These are phyloP conservation scores for Characodon lateralis DNA, from an alignment of 2,797 vertebrate genomes.

Conservation along the genomic window DNA sequence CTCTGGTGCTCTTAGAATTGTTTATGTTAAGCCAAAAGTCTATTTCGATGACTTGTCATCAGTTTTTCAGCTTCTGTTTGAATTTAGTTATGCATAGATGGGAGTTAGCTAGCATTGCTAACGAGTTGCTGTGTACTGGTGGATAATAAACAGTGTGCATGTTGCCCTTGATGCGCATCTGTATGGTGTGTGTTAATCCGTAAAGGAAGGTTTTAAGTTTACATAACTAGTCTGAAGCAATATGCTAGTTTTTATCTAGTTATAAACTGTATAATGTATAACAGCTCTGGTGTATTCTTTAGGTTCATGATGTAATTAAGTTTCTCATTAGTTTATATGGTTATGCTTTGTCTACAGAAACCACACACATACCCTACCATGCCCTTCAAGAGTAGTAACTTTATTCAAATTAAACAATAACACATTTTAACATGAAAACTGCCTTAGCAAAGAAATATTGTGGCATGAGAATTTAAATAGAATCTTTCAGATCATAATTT, in stretches of 20 bases:
- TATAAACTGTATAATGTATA: no score
- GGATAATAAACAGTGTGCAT: background rate
- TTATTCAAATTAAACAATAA: background rate
- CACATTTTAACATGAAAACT: background rate
- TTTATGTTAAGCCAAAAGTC: background rate
- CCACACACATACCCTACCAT: background rate
- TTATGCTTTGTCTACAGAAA: background rate
- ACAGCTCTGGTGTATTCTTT: background rate
- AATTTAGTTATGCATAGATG: background rate
- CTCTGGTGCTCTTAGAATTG: background rate
- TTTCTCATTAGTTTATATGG: background rate
- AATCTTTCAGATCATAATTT: background rate
- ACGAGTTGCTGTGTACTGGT: background rate
- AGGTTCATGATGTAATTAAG: background rate
- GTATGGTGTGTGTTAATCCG: background rate
- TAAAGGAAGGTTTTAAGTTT: background rate
- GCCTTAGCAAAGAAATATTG: background rate
- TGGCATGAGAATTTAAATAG: background rate
- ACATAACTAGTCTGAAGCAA: background rate
- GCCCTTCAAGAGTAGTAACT: background rate
- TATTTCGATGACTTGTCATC: background rate
- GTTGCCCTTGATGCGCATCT: background rate
- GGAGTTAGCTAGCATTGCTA: background rate
- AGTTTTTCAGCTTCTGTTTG: background rate
- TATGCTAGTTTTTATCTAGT: background rate